These are phyloP conservation scores for Callithrix jacchus DNA, from an alignment of 2,113 vertebrate species.

Conservation along the genomic window DNA sequence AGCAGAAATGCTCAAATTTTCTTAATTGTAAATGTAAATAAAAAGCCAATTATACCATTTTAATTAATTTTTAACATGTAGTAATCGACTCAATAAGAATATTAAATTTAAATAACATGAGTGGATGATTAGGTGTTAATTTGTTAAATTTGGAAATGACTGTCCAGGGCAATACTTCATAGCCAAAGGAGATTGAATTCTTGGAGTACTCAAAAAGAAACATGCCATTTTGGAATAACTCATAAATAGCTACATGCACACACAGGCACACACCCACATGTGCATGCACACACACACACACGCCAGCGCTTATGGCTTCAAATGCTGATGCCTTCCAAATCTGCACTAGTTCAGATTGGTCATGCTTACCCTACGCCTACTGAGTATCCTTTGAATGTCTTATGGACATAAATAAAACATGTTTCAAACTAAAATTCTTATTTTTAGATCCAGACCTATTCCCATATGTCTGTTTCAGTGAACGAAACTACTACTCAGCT, in stretches of 20 bases:
- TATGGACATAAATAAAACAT: not conserved
- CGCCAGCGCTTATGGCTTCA: not conserved
- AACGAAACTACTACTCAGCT: not conserved
- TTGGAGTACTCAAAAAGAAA: not conserved
- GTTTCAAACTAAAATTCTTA: not conserved
- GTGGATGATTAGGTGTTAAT: slow-evolving; percentile 25
- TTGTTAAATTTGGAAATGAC: slow-evolving; percentile 22
- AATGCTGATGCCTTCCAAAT: too few species aligned
- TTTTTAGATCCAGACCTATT: not conserved
- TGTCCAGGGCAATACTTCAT: not conserved
- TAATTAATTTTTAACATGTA: slow-evolving; percentile 1
- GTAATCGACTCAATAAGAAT: not conserved
- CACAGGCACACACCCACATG: not conserved
- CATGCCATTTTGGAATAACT: not conserved
- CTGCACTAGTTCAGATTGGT: not conserved
- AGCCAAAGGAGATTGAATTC: not conserved
- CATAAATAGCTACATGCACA: not conserved
- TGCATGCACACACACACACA: not conserved
- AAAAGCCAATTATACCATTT: not conserved
- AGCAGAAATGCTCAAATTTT: not conserved
- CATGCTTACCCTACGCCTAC: not conserved
- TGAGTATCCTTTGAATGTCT: not conserved
- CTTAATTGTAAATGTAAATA: not conserved
- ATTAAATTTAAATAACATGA: not conserved
- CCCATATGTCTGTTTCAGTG: not conserved